phyloP scores from a whole-genome alignment of 2,888 invertebrate genomes.

The Trichogramma evanescens region DNA sequence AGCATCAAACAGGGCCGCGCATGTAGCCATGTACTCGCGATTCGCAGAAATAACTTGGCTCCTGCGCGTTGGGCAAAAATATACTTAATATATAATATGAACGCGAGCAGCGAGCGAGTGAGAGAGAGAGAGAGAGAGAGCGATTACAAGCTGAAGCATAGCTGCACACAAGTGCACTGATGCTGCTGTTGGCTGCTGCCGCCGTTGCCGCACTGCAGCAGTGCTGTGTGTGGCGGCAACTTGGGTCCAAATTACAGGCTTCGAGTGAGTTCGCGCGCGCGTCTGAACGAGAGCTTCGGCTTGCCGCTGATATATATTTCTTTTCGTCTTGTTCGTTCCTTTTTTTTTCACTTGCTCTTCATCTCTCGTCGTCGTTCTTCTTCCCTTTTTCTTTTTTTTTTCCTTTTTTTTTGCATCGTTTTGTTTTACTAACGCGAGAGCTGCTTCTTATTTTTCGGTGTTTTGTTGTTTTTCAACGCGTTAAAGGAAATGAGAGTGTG shows the following conservation, averaged over 20 bases:
- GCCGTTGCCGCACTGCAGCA: not conserved
- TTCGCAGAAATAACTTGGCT: conserved; percentile 7
- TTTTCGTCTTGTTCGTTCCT: too few species aligned
- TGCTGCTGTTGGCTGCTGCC: not conserved
- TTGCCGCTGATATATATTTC: too few species aligned
- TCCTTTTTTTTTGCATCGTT: too few species aligned
- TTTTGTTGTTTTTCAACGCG: conserved; percentile 50
- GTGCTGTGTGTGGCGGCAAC: conserved; percentile 37
- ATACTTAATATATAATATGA: conserved; percentile 22
- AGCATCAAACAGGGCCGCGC: not conserved
- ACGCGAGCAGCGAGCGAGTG: not conserved
- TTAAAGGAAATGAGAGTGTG: conserved; percentile 49
- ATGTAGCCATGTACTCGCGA: conserved; percentile 2
- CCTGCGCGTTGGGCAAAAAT: not conserved
- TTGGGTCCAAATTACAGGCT: conserved; percentile 46
- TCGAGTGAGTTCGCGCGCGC: conserved; percentile 24
- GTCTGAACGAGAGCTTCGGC: not conserved
- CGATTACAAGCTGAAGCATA: not conserved
- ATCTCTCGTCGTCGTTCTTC: too few species aligned
- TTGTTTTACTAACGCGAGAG: not conserved
- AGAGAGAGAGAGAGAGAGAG: not conserved
- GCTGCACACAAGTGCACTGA: not conserved
- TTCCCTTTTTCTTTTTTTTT: too few species aligned
- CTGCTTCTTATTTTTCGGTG: conserved; percentile 30
- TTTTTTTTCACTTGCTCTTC: too few species aligned